Conservation (phyloP, 2,113 vertebrate genomes). For the Amphiprion ocellaris region DNA sequence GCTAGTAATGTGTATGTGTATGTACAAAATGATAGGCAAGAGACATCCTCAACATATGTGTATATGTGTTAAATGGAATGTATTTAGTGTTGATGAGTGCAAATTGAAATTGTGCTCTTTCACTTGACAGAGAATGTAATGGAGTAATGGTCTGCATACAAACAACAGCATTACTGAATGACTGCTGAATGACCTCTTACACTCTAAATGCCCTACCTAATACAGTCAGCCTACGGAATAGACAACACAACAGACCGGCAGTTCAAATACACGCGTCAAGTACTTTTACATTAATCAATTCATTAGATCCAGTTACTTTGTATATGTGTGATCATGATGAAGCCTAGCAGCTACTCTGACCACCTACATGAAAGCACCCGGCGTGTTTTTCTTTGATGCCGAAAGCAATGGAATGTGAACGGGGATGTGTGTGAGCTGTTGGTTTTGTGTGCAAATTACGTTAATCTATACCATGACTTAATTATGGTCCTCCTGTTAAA, state of each 20-base stretch:
- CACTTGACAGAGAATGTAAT: not conserved
- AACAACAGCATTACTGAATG: not conserved
- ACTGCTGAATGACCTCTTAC: not conserved
- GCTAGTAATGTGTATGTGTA: too few relatives aligned
- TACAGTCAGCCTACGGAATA: not conserved
- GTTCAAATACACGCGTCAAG: not conserved
- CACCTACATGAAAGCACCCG: constrained; percentile 9
- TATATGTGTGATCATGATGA: constrained; percentile 9
- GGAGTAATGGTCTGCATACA: not conserved
- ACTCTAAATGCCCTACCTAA: not conserved
- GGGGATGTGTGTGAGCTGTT: constrained; percentile 2
- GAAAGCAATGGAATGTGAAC: constrained; percentile 21
- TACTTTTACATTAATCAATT: constrained; percentile 8
- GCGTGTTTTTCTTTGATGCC: constrained; percentile 32
- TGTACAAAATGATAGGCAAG: too few relatives aligned
- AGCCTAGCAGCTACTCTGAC: constrained; percentile 22
- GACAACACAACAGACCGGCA: not conserved
- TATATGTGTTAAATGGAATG: not conserved
- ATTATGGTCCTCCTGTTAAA: constrained; percentile 57
- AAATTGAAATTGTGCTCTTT: not conserved
- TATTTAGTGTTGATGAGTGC: not conserved
- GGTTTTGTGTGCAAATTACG: constrained; percentile 46
- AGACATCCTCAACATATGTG: not conserved
- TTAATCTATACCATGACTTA: constrained; percentile 59
- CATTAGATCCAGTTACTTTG: constrained; percentile 40